Evolutionary conservation across 37 sponge, comb jelly and placozoan species (phyloP), one percentile per base, ranked within the genome.

Genomic region (Theonella swinhoei): DNA sequence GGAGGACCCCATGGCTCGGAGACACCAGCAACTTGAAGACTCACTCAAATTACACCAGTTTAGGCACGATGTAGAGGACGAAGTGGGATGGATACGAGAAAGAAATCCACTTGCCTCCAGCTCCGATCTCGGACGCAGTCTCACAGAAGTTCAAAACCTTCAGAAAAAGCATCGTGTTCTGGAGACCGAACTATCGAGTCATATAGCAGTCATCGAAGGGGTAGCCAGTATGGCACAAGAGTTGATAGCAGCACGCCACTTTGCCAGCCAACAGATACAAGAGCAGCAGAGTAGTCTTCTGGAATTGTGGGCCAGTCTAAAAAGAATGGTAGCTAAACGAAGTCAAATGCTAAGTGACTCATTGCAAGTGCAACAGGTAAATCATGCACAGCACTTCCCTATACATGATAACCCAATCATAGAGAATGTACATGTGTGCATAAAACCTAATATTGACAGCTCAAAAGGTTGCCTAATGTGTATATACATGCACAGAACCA

Each of bases 31-130:
- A 47, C 75, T 97, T 60, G 93, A 95, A 31, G 93, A 88, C 64
- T 89, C 95, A 0, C 88, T 85, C 5, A 59, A 78, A 26, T 86
- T 92, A n/a, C 91, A 92, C 30, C 24, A 90, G 80, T 97, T 97
- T 78, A 70, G 69, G 23, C 95, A 95, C 38, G 93, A 97, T 43
- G 80, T 90, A 9, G 91, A 87, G 35, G 98, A 93, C 39, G 98
- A 97, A 64, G 37, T 88, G 70, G 63, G 74, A 14, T 95, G 98
- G 95, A 71, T 97, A 39, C 79, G 77, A 33, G 98, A 95, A 74
- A 88, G 85, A 47, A 84, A 84, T 38, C 93, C 91, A 8, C 75
- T 85, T 34, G 96, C 89, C 4, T 72, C 87, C 32, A 83, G 85
- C 62, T 54, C 69, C 32, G 87, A 85, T 39, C 42, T 95, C 34